A percentile compares a stretch with the other conserved stretches of the same genome.
Conservation (phyloP, 2,888 invertebrate species). For the Acanthosoma haemorrhoidale region DNA sequence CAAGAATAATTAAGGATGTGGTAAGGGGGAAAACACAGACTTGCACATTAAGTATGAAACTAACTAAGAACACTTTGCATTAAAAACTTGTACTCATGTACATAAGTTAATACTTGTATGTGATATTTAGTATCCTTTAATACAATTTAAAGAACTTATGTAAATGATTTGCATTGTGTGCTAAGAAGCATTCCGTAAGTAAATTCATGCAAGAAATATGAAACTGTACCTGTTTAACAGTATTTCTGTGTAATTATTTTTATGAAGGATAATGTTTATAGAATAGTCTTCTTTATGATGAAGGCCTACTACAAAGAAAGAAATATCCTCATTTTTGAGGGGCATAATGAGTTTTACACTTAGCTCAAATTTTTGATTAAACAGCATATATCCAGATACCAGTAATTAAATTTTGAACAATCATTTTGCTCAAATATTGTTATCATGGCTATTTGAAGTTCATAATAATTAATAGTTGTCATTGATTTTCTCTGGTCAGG, state of each 20-base stretch:
- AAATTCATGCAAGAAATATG: constrained; percentile 26
- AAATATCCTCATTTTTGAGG: constrained; percentile 29
- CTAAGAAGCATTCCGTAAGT: constrained; percentile 31
- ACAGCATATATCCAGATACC: constrained; percentile 32
- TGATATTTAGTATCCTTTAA: background rate
- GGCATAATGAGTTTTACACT: constrained; percentile 31
- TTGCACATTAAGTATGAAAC: constrained; percentile 34
- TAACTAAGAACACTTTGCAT: background rate
- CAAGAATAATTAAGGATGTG: constrained; percentile 5
- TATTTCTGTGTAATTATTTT: constrained; percentile 39
- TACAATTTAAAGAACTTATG: background rate
- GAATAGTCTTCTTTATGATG: constrained; percentile 38
- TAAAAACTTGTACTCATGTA: background rate
- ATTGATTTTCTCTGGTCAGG: background rate
- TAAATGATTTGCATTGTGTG: constrained; percentile 6
- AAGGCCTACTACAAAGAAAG: constrained; percentile 38
- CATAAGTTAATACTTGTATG: background rate
- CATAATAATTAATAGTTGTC: constrained; percentile 4
- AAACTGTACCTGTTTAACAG: constrained; percentile 39
- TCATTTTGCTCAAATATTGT: constrained; percentile 37
- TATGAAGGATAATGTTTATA: constrained; percentile 34
- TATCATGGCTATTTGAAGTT: constrained; percentile 28
- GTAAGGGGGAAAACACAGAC: constrained; percentile 38
- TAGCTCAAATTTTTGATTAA: constrained; percentile 38
- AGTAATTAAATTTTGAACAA: constrained; percentile 35